Percentiles rank a stretch among this genome's conserved stretches.
Evolutionary conservation across 1,140 invertebrate species (phyloP).

Genomic region (Drosophila guanche): DNA sequence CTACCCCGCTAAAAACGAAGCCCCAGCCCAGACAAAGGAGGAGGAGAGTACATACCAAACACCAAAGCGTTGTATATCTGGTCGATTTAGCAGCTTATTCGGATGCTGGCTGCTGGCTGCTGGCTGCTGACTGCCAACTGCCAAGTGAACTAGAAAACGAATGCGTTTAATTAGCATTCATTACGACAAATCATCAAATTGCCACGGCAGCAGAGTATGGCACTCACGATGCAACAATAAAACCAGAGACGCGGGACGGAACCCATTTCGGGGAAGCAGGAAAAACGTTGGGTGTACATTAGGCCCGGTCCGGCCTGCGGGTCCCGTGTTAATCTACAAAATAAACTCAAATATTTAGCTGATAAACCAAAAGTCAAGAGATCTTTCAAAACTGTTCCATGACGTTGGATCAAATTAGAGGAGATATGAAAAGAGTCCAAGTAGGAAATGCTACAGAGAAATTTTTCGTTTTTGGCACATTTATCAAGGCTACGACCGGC

Average conservation of each 20-base stretch:
- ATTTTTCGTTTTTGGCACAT: conserved; percentile 26
- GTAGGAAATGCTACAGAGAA: conserved; percentile 17
- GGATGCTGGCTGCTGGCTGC: conserved; percentile 45
- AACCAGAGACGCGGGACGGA: conserved; percentile 21
- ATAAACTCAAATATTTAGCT: conserved; percentile 75
- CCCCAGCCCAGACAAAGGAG: conserved; percentile 15
- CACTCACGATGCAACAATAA: conserved; percentile 69
- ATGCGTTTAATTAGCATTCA: conserved; percentile 83
- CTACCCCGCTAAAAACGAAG: conserved; percentile 42
- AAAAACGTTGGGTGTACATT: conserved; percentile 63
- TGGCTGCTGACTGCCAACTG: conserved; percentile 30
- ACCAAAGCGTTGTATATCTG: conserved; percentile 21
- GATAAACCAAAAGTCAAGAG: conserved; percentile 56
- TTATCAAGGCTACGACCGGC: conserved; percentile 26
- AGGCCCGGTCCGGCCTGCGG: conserved; percentile 5
- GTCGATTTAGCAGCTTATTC: conserved; percentile 42
- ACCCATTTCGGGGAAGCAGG: conserved; percentile 18
- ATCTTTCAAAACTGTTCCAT: conserved; percentile 73
- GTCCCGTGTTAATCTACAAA: conserved; percentile 67
- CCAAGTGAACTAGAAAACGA: conserved; percentile 81
- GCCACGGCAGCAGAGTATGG: conserved; percentile 27
- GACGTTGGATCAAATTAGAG: conserved; percentile 38
- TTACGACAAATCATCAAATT: conserved; percentile 82
- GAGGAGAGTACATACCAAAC: conserved; percentile 16
- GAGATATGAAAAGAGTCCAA: too few relatives aligned